Base-by-base conservation (phyloP, 2,113 vertebrate species). In the Colinus virginianus region DNA sequence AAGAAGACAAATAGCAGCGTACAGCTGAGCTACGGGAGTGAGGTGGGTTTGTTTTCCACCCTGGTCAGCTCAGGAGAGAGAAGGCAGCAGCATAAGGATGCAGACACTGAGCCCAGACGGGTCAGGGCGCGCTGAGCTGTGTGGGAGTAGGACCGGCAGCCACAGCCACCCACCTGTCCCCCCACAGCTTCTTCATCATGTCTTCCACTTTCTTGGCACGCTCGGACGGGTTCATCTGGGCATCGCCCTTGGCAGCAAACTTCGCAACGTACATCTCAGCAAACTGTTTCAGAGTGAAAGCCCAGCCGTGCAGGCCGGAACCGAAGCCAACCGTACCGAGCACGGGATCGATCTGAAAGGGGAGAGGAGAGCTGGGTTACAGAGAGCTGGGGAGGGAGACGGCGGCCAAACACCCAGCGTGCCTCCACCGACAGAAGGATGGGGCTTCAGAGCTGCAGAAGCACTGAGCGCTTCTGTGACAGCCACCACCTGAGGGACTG, bases 131-230 rank as follows among this genome's bases (percentile, higher is more conserved):
- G 1, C 2, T 0, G 40, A 72, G 42, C 75, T 28, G 15, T 36
- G 36, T 36, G 36, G 36, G 36, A 36, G 36, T 4, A 15, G 28
- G 25, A 13, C 9, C n/a, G 28, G 26, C 7, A 25, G 20, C 20
- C 4, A 0, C 1, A 0, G 11, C 1, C 6, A 70, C 98, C 95
- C 75, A 99, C 99, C 98, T 97, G 72, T 99, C 98, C 74, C 99
- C 99, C 99, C 99, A 99, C 78, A 99, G 97, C 91, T 99, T 99
- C 97, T 99, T 99, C 99, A 99, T 99, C 99, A 99, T 99, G 84
- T 99, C 99, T 61, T 99, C 99, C 9, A 99, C 99, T 82, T 99
- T 99, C 98, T 98, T 99, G 97, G 98, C 98, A 56, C 98, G 98
- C 84, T 99, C 99, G 0, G 78, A 90, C 2, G 98, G 28, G 11